phyloP scores from a whole-genome alignment of 2,797 vertebrate species.

The Lerista edwardsae region DNA sequence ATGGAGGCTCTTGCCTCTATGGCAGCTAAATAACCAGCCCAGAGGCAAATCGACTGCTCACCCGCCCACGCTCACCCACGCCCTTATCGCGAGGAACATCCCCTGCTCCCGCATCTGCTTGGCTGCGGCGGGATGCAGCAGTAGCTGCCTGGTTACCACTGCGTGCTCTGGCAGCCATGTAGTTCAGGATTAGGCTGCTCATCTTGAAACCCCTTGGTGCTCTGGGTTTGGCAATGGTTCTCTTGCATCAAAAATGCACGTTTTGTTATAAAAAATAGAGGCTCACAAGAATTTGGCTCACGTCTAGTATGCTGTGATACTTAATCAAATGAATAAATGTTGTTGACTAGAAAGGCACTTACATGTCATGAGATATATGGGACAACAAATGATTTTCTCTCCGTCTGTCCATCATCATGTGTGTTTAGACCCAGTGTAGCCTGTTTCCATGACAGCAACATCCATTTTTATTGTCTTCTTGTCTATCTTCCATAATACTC shows the following conservation, averaged over 20 bases:
- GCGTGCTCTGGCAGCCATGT: too few relatives aligned
- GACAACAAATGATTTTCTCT: neutral
- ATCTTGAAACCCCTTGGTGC: neutral
- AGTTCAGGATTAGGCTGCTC: too few relatives aligned
- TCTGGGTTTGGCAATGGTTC: neutral
- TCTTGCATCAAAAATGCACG: neutral
- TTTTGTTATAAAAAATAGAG: neutral
- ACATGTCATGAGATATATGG: neutral
- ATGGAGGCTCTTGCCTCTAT: too few relatives aligned
- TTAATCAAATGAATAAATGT: neutral
- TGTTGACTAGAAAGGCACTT: neutral
- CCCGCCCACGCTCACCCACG: too few relatives aligned
- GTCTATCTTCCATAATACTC: neutral
- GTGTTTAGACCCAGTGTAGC: neutral
- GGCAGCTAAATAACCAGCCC: too few relatives aligned
- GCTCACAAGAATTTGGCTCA: neutral
- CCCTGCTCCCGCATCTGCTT: too few relatives aligned
- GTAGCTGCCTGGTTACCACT: too few relatives aligned
- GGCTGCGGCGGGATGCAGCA: too few relatives aligned
- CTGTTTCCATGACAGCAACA: neutral
- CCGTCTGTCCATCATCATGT: neutral
- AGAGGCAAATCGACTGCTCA: too few relatives aligned
- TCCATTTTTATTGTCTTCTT: neutral
- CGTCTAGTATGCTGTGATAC: neutral
- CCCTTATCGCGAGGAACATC: too few relatives aligned